A percentile compares a stretch with the other conserved stretches of the same genome.
phyloP scores from a whole-genome alignment of 2,113 vertebrate genomes.

The Zosterops lateralis region DNA sequence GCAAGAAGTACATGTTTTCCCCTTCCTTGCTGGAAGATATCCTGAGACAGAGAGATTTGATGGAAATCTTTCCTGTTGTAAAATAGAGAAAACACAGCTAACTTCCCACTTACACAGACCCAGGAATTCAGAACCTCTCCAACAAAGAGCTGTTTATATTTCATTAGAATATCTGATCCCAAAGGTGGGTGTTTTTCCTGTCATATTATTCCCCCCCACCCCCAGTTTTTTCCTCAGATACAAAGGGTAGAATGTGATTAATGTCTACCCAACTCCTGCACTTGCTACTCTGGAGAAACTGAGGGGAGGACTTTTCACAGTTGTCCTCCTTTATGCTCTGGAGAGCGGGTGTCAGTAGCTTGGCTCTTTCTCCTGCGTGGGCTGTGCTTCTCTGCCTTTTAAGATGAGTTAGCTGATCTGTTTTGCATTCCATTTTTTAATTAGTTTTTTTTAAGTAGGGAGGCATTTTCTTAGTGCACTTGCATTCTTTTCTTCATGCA shows the following conservation, averaged over 20 bases:
- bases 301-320: neutral
- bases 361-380: neutral
- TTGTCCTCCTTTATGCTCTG: neutral
- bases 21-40: slow-evolving; percentile 40
- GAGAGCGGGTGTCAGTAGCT: neutral
- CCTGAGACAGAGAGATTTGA: neutral
- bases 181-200: slow-evolving; percentile 49
- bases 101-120: slow-evolving; percentile 55
- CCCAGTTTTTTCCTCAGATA: neutral
- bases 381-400: neutral
- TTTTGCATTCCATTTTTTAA: slow-evolving; percentile 60
- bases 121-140: slow-evolving; percentile 63
- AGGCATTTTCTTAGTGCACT: slow-evolving; percentile 15
- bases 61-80: slow-evolving; percentile 3
- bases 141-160: slow-evolving; percentile 58
- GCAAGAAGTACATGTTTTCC: slow-evolving; percentile 16
- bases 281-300: neutral
- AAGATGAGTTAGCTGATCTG: slow-evolving; percentile 45
- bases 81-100: slow-evolving; percentile 51
- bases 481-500: slow-evolving; percentile 12
- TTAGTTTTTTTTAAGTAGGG: slow-evolving; percentile 13
- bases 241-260: slow-evolving; percentile 53
- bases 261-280: neutral
- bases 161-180: slow-evolving; percentile 60
- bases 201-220: neutral